Conservation (phyloP, 2,888 invertebrate genomes). For the Orthonychiurus folsomi region DNA sequence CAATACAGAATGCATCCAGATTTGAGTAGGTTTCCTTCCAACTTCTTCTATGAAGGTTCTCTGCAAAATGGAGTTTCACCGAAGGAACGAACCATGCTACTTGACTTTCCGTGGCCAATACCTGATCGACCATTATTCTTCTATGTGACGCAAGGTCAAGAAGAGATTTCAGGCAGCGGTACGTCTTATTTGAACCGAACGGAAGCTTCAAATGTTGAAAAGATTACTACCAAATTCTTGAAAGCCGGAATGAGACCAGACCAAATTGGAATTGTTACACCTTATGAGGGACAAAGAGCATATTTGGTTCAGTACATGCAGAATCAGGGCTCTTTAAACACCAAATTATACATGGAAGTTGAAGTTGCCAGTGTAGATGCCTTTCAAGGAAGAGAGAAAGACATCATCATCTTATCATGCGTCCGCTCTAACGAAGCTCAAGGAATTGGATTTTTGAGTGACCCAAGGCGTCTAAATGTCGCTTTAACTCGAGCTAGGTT, state of each 20-base stretch:
- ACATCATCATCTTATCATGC: conserved; percentile 98
- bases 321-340: conserved; percentile 91
- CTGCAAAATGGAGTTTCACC: conserved; percentile 93
- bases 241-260: conserved; percentile 93
- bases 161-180: conserved; percentile 97
- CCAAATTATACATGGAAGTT: conserved; percentile 94
- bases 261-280: conserved; percentile 97
- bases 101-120: conserved; percentile 97
- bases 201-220: conserved; percentile 97
- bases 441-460: conserved; percentile 96
- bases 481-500: conserved; percentile 95
- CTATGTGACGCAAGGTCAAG: conserved; percentile 94
- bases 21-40: conserved; percentile 92
- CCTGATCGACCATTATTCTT: conserved; percentile 98
- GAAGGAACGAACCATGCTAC: conserved; percentile 78
- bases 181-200: conserved; percentile 97
- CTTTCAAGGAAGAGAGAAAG: conserved; percentile 97
- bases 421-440: conserved; percentile 92
- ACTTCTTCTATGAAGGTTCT: conserved; percentile 98
- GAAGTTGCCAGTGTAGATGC: conserved; percentile 99
- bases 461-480: conserved; percentile 94
- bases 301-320: conserved; percentile 97
- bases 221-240: conserved; percentile 87
- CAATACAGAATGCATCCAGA: conserved; percentile 99
- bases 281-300: conserved; percentile 96